phyloP scores from a whole-genome alignment of 64 coral and sea anemone genomes.

The Exaiptasia diaphana region DNA sequence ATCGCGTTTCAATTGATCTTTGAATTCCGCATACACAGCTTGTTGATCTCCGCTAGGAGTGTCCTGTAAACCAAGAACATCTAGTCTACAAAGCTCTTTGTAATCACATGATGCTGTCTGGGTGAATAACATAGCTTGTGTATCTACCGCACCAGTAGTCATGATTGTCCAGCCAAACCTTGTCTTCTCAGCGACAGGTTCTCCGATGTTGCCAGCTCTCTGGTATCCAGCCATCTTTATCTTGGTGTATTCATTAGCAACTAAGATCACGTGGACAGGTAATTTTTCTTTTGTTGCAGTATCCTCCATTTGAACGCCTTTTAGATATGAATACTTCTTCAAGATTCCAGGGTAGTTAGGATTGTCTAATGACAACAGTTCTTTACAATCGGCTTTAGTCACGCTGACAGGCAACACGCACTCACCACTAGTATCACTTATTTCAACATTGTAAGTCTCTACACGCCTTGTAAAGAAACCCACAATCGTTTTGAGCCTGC shows the following conservation, averaged over 20 bases:
- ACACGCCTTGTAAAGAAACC: constrained; percentile 9
- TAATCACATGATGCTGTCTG: constrained; percentile 7
- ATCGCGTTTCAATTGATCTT: background rate
- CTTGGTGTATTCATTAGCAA: constrained; percentile 8
- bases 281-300: background rate
- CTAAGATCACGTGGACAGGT: constrained; percentile 15
- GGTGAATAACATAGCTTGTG: constrained; percentile 1
- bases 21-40: background rate
- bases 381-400: background rate
- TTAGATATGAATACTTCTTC: background rate
- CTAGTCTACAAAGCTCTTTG: constrained; percentile 16
- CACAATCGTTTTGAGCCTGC: constrained; percentile 25
- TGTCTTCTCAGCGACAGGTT: background rate
- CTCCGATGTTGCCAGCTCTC: background rate
- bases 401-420: background rate
- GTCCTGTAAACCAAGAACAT: constrained; percentile 21
- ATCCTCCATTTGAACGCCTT: constrained; percentile 3
- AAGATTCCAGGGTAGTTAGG: constrained; percentile 4
- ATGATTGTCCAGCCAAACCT: background rate
- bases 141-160: background rate
- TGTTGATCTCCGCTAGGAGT: background rate
- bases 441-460: constrained; percentile 18
- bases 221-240: constrained; percentile 27
- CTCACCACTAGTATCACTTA: background rate
- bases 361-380: constrained; percentile 14